phyloP scores from a whole-genome alignment of 1,140 invertebrate genomes.

The Delia radicum region DNA sequence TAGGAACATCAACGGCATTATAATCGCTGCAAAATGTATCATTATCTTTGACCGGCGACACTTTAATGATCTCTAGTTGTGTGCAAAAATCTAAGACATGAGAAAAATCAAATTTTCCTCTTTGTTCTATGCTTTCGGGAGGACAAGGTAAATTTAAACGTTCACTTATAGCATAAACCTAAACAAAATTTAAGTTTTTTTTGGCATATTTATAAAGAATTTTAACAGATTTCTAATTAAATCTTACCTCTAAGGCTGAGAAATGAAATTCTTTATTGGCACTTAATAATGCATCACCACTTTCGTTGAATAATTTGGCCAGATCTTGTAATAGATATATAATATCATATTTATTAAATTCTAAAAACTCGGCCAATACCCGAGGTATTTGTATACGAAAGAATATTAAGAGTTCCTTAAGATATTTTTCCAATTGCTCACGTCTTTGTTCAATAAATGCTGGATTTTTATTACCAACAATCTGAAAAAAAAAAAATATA shows the following conservation, averaged over 20 bases:
- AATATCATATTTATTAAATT: slow-evolving; percentile 82
- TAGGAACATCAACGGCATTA: slow-evolving; percentile 52
- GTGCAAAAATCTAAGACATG: slow-evolving; percentile 88
- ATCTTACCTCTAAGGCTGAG: slow-evolving; percentile 71
- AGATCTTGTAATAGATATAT: slow-evolving; percentile 78
- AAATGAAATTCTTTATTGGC: slow-evolving; percentile 65
- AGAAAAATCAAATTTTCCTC: slow-evolving; percentile 77
- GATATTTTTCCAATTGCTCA: slow-evolving; percentile 75
- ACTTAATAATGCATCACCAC: slow-evolving; percentile 67
- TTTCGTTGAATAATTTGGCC: slow-evolving; percentile 69
- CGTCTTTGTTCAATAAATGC: slow-evolving; percentile 83
- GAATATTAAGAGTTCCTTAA: slow-evolving; percentile 74
- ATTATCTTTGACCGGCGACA: slow-evolving; percentile 67
- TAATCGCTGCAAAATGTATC: slow-evolving; percentile 50
- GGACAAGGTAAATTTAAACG: slow-evolving; percentile 84
- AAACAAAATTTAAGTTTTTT: slow-evolving; percentile 30
- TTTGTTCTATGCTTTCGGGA: slow-evolving; percentile 61
- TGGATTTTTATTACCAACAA: slow-evolving; percentile 74
- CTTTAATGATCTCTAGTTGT: slow-evolving; percentile 64
- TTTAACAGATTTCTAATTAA: background rate
- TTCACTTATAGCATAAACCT: slow-evolving; percentile 86
- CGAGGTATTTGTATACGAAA: slow-evolving; percentile 64
- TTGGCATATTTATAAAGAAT: background rate
- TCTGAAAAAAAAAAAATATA: slow-evolving; percentile 32
- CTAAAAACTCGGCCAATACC: slow-evolving; percentile 74